A percentile compares a stretch with the other conserved stretches of the same genome.
These are phyloP conservation scores for Zaprionus africanus DNA, from an alignment of 1,140 invertebrate species.

Conservation along the genomic window DNA sequence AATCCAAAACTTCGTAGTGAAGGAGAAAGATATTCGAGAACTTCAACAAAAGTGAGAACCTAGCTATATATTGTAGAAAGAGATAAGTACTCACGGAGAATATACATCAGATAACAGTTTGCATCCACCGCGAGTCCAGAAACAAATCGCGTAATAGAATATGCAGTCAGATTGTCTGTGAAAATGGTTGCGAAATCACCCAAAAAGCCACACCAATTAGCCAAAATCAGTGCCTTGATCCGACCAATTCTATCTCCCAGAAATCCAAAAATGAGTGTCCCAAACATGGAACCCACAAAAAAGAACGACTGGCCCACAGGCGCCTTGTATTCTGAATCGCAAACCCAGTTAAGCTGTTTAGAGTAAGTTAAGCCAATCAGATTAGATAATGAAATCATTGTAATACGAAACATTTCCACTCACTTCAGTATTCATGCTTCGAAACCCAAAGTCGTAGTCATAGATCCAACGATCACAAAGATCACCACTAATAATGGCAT, in stretches of 20 bases:
- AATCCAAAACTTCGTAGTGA: slow-evolving; percentile 85
- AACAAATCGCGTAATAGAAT: slow-evolving; percentile 85
- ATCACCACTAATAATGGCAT: slow-evolving; percentile 53
- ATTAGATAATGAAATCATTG: background rate
- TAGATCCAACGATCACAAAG: slow-evolving; percentile 85
- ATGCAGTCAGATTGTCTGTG: slow-evolving; percentile 81
- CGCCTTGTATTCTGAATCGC: slow-evolving; percentile 86
- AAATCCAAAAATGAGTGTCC: slow-evolving; percentile 86
- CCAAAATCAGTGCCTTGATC: slow-evolving; percentile 85
- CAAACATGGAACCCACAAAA: slow-evolving; percentile 86
- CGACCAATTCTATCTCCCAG: slow-evolving; percentile 86
- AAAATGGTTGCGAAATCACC: slow-evolving; percentile 85
- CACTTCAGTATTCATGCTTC: slow-evolving; percentile 86
- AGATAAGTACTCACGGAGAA: slow-evolving; percentile 84
- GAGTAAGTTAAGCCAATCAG: background rate
- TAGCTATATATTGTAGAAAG: slow-evolving; percentile 2
- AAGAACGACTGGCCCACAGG: slow-evolving; percentile 86
- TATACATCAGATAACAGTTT: slow-evolving; percentile 87
- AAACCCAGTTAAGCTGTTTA: slow-evolving; percentile 86
- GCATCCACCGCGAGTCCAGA: slow-evolving; percentile 86
- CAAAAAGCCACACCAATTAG: slow-evolving; percentile 85
- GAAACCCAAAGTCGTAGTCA: slow-evolving; percentile 84
- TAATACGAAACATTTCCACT: slow-evolving; percentile 8
- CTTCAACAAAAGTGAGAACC: slow-evolving; percentile 74
- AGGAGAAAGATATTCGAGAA: slow-evolving; percentile 86